phyloP scores from a whole-genome alignment of 1,140 invertebrate genomes.

The Riptortus pedestris region DNA sequence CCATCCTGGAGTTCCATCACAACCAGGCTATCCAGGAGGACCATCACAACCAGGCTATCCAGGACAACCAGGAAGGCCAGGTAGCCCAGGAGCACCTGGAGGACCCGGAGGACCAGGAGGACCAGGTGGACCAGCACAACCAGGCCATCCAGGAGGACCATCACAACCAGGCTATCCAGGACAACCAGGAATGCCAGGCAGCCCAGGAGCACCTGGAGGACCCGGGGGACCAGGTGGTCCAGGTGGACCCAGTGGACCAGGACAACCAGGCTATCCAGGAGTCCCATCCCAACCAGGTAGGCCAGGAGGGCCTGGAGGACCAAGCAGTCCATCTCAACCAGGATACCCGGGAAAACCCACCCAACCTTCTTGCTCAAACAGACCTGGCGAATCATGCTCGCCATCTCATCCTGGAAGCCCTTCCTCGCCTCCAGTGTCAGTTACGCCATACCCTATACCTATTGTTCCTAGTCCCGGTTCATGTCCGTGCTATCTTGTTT shows the following conservation, averaged over 20 bases:
- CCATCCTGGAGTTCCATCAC: conserved; percentile 29
- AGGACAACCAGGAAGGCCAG: conserved; percentile 31
- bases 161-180: conserved; percentile 34
- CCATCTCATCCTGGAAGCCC: conserved; percentile 22
- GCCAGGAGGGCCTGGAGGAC: conserved; percentile 28
- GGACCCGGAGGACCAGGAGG: conserved; percentile 31
- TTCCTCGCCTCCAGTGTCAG: conserved; percentile 31
- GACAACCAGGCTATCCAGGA: conserved; percentile 30
- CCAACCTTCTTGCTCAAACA: conserved; percentile 24
- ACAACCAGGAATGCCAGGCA: conserved; percentile 32
- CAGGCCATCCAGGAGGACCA: conserved; percentile 33
- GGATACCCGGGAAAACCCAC: conserved; percentile 32
- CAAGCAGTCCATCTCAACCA: conserved; percentile 31
- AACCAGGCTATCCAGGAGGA: conserved; percentile 27
- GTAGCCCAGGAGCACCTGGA: conserved; percentile 29
- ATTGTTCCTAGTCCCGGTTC: conserved; percentile 43
- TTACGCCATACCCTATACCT: conserved; percentile 44
- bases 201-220: conserved; percentile 25
- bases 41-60: conserved; percentile 29
- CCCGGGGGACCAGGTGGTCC: conserved; percentile 31
- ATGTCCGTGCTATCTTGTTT: conserved; percentile 45
- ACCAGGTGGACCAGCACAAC: conserved; percentile 30
- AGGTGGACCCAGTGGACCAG: conserved; percentile 32
- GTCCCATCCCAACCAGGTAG: conserved; percentile 23
- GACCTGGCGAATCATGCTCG: conserved; percentile 28